Evolutionary conservation across 1,140 invertebrate species (phyloP).

Genomic region (Mizuhopecten yessoensis): DNA sequence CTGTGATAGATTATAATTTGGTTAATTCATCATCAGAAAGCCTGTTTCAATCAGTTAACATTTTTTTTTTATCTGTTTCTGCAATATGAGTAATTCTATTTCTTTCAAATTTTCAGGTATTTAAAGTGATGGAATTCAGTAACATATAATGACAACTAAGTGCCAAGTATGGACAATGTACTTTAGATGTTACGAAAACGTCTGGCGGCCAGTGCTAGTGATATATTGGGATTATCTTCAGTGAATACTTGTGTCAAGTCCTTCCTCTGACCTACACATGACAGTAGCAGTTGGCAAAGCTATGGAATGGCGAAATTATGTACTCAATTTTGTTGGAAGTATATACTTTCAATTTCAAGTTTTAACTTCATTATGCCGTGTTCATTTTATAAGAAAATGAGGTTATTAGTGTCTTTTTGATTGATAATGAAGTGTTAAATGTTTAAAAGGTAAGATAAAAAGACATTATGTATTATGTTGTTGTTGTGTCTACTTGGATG

Average conservation of each 20-base stretch:
- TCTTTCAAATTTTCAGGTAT: neutral
- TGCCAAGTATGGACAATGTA: slow-evolving; percentile 2
- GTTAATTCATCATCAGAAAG: too few species aligned
- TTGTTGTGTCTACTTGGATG: slow-evolving; percentile 15
- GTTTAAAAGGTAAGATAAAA: neutral
- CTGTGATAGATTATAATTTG: too few species aligned
- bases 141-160: slow-evolving; percentile 11
- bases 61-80: too few species aligned
- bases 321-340: slow-evolving; percentile 23
- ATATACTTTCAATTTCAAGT: neutral
- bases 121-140: slow-evolving; percentile 34
- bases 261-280: too few species aligned
- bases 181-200: neutral
- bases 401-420: neutral
- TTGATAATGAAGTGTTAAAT: slow-evolving; percentile 11
- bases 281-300: neutral
- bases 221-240: neutral
- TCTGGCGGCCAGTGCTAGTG: neutral
- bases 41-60: too few species aligned
- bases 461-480: neutral
- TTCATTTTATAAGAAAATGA: neutral
- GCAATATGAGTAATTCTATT: neutral
- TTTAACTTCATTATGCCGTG: slow-evolving; percentile 8
- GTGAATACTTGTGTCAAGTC: neutral
- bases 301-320: slow-evolving; percentile 7